phyloP scores from a whole-genome alignment of 2,113 vertebrate genomes.

The Oophaga pumilio region DNA sequence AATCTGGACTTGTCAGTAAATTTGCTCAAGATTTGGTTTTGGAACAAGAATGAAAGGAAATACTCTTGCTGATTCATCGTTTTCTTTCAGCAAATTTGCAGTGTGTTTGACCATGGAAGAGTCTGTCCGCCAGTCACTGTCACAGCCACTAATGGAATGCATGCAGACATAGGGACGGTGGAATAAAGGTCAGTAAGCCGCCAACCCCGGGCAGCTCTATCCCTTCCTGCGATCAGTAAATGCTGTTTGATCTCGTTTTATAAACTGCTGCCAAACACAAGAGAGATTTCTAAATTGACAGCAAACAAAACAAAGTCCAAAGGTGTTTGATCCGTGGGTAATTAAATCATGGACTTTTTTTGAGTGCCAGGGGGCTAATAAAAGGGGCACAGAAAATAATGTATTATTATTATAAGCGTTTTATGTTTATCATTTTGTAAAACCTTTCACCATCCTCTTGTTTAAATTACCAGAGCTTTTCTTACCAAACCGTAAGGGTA shows the following conservation, averaged over 20 bases:
- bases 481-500: no score
- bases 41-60: background rate
- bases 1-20: no score
- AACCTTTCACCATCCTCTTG: no score
- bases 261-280: conserved; percentile 22
- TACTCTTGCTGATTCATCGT: background rate
- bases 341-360: conserved; percentile 8
- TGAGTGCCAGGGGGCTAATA: background rate
- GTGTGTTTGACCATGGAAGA: background rate
- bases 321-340: conserved; percentile 1
- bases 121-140: background rate
- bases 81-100: background rate
- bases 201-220: conserved; percentile 8
- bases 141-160: conserved; percentile 3
- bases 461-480: no score
- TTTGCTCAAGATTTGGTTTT: background rate
- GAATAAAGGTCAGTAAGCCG: conserved; percentile 21
- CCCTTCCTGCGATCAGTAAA: conserved; percentile 42
- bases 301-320: conserved; percentile 42
- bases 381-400: conserved; percentile 2
- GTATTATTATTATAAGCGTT: no score
- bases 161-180: background rate
- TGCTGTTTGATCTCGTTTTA: conserved; percentile 31
- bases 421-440: no score
- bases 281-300: conserved; percentile 37